phyloP scores from a whole-genome alignment of 2,888 invertebrate species.

The Himalopsyche anomala region DNA sequence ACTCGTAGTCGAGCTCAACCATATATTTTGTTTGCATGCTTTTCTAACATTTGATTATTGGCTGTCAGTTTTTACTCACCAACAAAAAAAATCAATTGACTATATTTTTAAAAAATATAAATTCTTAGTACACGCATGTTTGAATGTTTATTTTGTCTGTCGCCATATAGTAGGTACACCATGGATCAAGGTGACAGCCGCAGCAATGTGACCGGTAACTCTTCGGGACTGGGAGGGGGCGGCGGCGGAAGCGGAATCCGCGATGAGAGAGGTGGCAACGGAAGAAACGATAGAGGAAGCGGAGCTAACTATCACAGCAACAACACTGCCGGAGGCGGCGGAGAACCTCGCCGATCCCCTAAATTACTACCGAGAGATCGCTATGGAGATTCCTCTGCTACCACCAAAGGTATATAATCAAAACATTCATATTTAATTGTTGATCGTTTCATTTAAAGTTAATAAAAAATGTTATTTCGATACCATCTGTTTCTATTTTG shows the following conservation, averaged over 20 bases:
- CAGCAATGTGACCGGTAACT: conserved; percentile 39
- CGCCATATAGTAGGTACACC: not conserved
- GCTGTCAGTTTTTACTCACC: too few species aligned
- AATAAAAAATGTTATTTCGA: not conserved
- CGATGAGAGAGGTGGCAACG: conserved; percentile 17
- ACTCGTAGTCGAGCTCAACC: too few species aligned
- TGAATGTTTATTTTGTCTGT: not conserved
- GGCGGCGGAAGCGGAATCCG: not conserved
- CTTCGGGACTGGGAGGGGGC: conserved; percentile 7
- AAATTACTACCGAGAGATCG: conserved; percentile 67
- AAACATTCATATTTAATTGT: not conserved
- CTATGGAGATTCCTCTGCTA: conserved; percentile 68
- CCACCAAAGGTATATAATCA: conserved; percentile 59
- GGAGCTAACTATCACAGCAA: conserved; percentile 15
- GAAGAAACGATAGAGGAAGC: conserved; percentile 43
- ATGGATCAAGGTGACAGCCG: conserved; percentile 6
- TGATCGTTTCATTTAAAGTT: too few species aligned
- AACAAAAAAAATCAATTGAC: too few species aligned
- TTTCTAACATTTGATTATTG: too few species aligned
- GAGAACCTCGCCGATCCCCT: conserved; percentile 56
- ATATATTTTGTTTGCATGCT: too few species aligned
- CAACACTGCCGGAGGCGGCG: conserved; percentile 37
- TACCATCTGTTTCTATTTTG: not conserved
- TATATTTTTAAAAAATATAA: too few species aligned
- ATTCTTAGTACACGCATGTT: not conserved